Evolutionary conservation across 2,113 vertebrate genomes (phyloP).

Genomic region (Myiozetetes cayanensis): DNA sequence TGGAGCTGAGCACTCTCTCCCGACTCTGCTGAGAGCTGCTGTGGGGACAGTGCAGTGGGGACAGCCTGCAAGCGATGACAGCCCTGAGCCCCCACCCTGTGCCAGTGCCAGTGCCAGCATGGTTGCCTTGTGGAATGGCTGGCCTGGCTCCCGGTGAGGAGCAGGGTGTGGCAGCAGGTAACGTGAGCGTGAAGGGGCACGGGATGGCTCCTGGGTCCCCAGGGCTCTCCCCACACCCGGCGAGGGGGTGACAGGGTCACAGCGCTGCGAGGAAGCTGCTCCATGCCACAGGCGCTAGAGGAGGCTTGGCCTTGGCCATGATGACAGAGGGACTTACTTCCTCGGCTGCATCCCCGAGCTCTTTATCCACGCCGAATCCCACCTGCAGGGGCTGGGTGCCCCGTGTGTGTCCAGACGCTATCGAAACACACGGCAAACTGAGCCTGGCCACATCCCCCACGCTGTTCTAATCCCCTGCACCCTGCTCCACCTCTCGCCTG

Average conservation of each 20-base stretch:
- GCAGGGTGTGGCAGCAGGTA: neutral
- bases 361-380: neutral
- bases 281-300: neutral
- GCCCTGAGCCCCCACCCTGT: neutral
- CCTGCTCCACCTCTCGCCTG: neutral
- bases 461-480: neutral
- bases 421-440: neutral
- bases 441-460: neutral
- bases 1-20: fast-evolving
- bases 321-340: constrained; percentile 23
- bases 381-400: neutral
- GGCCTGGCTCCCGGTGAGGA: neutral
- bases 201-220: fast-evolving
- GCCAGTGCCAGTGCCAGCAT: neutral
- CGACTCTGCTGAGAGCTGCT: neutral
- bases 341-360: neutral
- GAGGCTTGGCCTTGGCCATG: neutral
- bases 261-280: neutral
- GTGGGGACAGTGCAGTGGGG: neutral
- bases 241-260: fast-evolving
- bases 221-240: fast-evolving
- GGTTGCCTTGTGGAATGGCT: neutral
- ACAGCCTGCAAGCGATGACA: neutral
- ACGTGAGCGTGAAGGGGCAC: fast-evolving
- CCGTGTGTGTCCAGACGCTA: fast-evolving